phyloP scores from a whole-genome alignment of 2,888 invertebrate genomes.

The Drosophila pegasa region DNA sequence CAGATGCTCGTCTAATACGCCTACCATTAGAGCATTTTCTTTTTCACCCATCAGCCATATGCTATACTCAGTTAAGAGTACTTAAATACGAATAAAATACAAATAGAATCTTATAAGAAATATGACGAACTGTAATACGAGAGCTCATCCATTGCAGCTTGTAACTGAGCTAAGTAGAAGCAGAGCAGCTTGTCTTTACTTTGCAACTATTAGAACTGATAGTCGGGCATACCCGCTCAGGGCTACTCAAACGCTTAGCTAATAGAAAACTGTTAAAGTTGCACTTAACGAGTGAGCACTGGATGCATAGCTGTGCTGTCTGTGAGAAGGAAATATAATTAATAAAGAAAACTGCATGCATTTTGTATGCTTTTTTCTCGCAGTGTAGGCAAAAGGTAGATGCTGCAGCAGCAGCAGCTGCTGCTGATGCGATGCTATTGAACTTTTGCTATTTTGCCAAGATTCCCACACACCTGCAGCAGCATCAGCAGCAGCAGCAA shows the following conservation, averaged over 20 bases:
- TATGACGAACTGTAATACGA: no score
- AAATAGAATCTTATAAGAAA: no score
- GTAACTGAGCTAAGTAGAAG: no score
- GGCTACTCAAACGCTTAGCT: neutral
- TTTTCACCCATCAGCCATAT: no score
- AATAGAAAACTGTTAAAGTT: neutral
- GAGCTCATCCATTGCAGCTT: no score
- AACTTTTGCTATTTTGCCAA: slow-evolving; percentile 79
- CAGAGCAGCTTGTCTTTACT: no score
- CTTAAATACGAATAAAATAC: no score
- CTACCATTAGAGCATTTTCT: no score
- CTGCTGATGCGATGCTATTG: slow-evolving; percentile 65
- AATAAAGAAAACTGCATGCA: neutral
- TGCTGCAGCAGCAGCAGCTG: slow-evolving; percentile 19
- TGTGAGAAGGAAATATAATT: neutral
- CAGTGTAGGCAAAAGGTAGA: slow-evolving; percentile 30
- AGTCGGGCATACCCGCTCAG: neutral
- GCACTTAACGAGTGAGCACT: neutral
- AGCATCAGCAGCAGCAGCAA: slow-evolving; percentile 27
- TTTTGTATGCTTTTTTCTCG: neutral
- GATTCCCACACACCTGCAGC: slow-evolving; percentile 79
- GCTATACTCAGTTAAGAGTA: no score
- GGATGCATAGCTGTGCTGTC: neutral
- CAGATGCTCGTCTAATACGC: no score
- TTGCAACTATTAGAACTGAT: neutral